A percentile compares a stretch with the other conserved stretches of the same genome.
phyloP scores from a whole-genome alignment of 2,797 vertebrate species.

The Paratrypauchen microcephalus region DNA sequence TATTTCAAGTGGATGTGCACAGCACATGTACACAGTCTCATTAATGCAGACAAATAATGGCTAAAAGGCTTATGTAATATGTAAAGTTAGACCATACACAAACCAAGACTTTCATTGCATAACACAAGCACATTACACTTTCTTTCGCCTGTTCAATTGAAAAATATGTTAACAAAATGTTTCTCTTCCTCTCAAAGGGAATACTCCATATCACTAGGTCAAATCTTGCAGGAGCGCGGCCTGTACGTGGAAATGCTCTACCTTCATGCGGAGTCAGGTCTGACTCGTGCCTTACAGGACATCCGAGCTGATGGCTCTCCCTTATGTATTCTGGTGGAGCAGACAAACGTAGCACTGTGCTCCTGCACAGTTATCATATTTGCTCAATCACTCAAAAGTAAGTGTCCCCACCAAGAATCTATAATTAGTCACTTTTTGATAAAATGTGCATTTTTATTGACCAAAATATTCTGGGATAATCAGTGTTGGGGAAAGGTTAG shows the following conservation, averaged over 20 bases:
- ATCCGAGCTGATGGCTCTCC: slow-evolving; percentile 80
- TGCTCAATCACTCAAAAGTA: slow-evolving; percentile 86
- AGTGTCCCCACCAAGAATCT: slow-evolving; percentile 58
- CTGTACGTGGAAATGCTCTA: slow-evolving; percentile 83
- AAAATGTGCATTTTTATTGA: not conserved
- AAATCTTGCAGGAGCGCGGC: slow-evolving; percentile 81
- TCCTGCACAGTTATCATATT: slow-evolving; percentile 84
- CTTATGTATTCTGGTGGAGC: slow-evolving; percentile 85
- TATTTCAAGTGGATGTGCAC: not conserved
- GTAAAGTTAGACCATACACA: not conserved
- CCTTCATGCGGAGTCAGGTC: slow-evolving; percentile 75
- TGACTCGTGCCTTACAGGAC: slow-evolving; percentile 80
- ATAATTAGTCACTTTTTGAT: not conserved
- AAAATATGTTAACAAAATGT: slow-evolving; percentile 68
- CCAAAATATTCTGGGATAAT: not conserved
- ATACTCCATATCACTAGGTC: slow-evolving; percentile 81
- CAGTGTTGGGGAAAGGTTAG: too few relatives aligned
- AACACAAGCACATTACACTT: not conserved
- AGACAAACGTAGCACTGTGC: slow-evolving; percentile 77
- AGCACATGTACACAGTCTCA: not conserved
- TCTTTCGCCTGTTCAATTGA: slow-evolving; percentile 20
- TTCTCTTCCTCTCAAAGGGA: slow-evolving; percentile 82
- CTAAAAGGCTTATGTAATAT: not conserved
- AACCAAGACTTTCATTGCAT: not conserved
- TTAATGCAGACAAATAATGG: not conserved